phyloP scores from a whole-genome alignment of 2,113 vertebrate species.

The Atherinomorus stipes region DNA sequence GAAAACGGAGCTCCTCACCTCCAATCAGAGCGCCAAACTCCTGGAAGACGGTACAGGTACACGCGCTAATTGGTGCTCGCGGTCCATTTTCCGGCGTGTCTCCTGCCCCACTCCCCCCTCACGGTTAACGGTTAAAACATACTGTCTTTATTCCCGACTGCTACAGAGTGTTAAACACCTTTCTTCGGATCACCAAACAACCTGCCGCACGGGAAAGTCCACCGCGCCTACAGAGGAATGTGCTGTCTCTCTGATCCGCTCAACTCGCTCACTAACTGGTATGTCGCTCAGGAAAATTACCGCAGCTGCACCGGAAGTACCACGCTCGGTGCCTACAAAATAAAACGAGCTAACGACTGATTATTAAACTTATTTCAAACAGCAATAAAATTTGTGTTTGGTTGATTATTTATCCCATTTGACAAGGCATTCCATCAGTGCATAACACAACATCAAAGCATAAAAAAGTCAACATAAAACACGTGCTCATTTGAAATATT shows the following conservation, averaged over 20 bases:
- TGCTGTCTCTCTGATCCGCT: slow-evolving; percentile 18
- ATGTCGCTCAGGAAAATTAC: slow-evolving; percentile 40
- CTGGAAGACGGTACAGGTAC: slow-evolving; percentile 24
- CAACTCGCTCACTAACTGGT: slow-evolving; percentile 37
- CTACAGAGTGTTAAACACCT: background rate
- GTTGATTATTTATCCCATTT: no score
- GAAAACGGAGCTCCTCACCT: slow-evolving; percentile 41
- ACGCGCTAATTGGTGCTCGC: slow-evolving; percentile 12
- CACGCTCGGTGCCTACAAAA: rapidly evolving
- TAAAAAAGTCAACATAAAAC: no score
- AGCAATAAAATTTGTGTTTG: no score
- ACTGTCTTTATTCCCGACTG: background rate
- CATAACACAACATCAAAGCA: no score
- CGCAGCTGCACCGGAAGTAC: slow-evolving; percentile 36
- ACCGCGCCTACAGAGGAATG: slow-evolving; percentile 65
- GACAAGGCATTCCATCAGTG: no score
- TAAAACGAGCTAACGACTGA: slow-evolving; percentile 30
- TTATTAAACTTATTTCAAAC: no score
- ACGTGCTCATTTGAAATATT: no score
- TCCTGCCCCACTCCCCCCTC: slow-evolving; percentile 22
- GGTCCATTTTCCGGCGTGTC: slow-evolving; percentile 45
- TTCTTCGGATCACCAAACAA: slow-evolving; percentile 5
- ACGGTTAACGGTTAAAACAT: slow-evolving; percentile 8
- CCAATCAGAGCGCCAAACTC: slow-evolving; percentile 46
- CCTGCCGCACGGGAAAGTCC: slow-evolving; percentile 38